These are phyloP conservation scores for Lasaia peninsularis DNA, from an alignment of 1,140 invertebrate genomes.

Conservation along the genomic window DNA sequence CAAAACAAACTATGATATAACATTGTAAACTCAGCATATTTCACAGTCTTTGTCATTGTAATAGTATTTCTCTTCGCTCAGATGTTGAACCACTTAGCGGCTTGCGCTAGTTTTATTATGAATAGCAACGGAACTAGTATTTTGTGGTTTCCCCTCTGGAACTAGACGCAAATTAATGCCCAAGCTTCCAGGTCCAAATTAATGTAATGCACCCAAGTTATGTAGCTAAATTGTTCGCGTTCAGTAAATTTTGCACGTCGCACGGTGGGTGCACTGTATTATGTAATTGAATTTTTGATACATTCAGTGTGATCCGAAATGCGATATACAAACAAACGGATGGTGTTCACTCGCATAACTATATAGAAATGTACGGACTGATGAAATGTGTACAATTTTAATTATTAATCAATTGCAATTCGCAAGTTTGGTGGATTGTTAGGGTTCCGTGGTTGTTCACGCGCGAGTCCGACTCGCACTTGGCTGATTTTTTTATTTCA, in stretches of 20 bases:
- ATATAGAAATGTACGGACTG: neutral
- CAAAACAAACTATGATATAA: neutral
- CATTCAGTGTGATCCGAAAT: slow-evolving; percentile 16
- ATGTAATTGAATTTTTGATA: slow-evolving; percentile 65
- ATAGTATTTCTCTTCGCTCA: slow-evolving; percentile 64
- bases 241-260: slow-evolving; percentile 55
- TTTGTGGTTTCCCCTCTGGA: slow-evolving; percentile 68
- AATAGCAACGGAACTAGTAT: slow-evolving; percentile 73
- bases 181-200: slow-evolving; percentile 71
- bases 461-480: too few relatives aligned
- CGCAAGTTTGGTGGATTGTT: neutral
- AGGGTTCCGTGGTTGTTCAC: too few relatives aligned
- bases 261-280: slow-evolving; percentile 36
- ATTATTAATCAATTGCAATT: slow-evolving; percentile 3
- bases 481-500: too few relatives aligned
- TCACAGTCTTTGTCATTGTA: slow-evolving; percentile 51
- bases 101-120: slow-evolving; percentile 70
- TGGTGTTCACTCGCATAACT: neutral
- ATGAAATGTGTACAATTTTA: slow-evolving; percentile 7
- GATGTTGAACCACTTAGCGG: slow-evolving; percentile 73
- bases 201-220: slow-evolving; percentile 74
- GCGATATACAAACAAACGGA: slow-evolving; percentile 8
- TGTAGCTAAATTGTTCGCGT: slow-evolving; percentile 64
- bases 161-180: slow-evolving; percentile 72
- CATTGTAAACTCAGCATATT: neutral